A percentile compares a stretch with the other conserved stretches of the same genome.
These are phyloP conservation scores for Coregonus clupeaformis DNA, from an alignment of 2,113 vertebrate species.

Conservation along the genomic window DNA sequence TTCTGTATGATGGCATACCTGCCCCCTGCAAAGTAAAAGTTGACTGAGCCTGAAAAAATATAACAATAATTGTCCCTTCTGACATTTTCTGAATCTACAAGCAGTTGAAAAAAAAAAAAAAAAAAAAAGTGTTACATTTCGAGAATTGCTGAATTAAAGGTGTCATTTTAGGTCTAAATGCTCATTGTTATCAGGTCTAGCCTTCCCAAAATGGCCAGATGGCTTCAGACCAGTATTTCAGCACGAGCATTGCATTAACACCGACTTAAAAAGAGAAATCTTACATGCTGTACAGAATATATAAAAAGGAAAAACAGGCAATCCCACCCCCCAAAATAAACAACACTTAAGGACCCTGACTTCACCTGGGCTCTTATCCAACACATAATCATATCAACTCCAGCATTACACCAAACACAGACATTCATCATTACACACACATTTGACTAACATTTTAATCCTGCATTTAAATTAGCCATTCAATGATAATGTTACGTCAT, in stretches of 20 bases:
- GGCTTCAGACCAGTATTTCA: conserved; percentile 45
- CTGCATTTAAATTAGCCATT: conserved; percentile 47
- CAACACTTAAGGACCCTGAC: conserved; percentile 20
- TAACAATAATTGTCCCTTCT: conserved; percentile 12
- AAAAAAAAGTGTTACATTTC: conserved; percentile 24
- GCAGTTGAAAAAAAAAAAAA: conserved; percentile 21
- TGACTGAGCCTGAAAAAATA: conserved; percentile 23
- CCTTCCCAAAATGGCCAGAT: conserved; percentile 49
- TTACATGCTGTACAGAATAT: conserved; percentile 71
- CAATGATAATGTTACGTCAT: conserved; percentile 27
- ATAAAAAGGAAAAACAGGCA: conserved; percentile 57
- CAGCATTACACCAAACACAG: conserved; percentile 59
- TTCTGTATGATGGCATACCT: background rate
- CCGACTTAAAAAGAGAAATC: conserved; percentile 64
- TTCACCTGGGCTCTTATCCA: conserved; percentile 1
- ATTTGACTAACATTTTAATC: conserved; percentile 50
- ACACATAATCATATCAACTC: conserved; percentile 33
- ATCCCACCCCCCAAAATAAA: conserved; percentile 35
- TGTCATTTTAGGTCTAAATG: conserved; percentile 14
- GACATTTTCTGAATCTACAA: conserved; percentile 16
- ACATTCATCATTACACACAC: conserved; percentile 50
- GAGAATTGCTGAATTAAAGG: conserved; percentile 28
- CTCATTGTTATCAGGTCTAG: background rate
- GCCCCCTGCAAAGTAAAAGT: conserved; percentile 6
- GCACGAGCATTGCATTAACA: conserved; percentile 66